Base-by-base conservation (phyloP, 1,140 invertebrate genomes). In the Caenorhabditis brenneri region DNA sequence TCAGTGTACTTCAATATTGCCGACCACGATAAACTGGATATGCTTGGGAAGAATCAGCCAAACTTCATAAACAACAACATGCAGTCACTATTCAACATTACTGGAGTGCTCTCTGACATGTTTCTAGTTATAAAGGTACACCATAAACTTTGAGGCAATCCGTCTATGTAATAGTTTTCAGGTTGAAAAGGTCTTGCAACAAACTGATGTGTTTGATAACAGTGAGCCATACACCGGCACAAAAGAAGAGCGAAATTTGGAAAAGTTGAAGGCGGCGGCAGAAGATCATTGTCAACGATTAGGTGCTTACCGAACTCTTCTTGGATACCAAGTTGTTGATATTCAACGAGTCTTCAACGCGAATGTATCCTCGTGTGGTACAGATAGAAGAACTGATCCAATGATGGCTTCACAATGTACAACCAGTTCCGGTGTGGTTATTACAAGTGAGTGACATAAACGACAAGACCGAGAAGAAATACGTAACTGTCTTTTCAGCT, bases 251-350 rank as follows among this genome's bases (percentile, higher is more conserved):
- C 46, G 49, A 80, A 86, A 85, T 74, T n/a, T 58, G 51, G 89
- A 88, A 46, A 90, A 90, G 53, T 48, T 90, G 22, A 29, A 53
- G 10, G 22, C 53, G n/a, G 51, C 42, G 42, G 82, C 87, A 10
- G 81, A 46, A 29, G 88, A 90, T 46, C 95, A 94, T 91, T 95
- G 94, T 87, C 94, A 95, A 90, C 93, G 95, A 88, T 93, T 97
- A 19, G 60, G 80, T 78, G 94, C 94, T 88, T 97, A 97, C 91
- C 93, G 95, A 87, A 97, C 97, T 95, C 96, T 96, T 3, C 96
- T 99, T 92, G 96, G 95, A 22, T 98, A 96, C 96, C 94, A 95
- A 49, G 95, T 95, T 1, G 95, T 90, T 1, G 89, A 90, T 49
- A 16, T 90, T n/a, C 80, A 82, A 42, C 51, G 79, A 51, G 36